Base-by-base conservation (phyloP, 2,797 vertebrate species). In the Hippopotamyrus pictus region DNA sequence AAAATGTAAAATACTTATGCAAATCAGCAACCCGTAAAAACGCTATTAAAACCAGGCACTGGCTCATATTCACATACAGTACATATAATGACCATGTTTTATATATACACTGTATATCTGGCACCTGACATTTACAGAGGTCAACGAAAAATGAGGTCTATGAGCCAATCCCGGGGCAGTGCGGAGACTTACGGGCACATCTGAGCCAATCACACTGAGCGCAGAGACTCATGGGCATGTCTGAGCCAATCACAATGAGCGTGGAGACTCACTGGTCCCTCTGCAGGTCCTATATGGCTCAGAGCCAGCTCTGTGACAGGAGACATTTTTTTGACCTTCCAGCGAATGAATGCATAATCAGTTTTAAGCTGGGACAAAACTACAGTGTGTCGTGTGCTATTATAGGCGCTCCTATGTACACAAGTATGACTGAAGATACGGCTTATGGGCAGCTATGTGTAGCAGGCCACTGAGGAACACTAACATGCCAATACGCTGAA, bases 221-320 rank as follows among this genome's bases (percentile, higher is more conserved):
- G 4, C 29, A 29, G 25, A 69, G 29, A 37, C 65, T 69, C 65
- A 37, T 0, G 4, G 12, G 65, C 29, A 33, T 5, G n/a, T 33
- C 29, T 33, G 11, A 69, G 65, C 65, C 65, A 69, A 69, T 69
- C 65, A 17, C 25, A 33, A 73, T 17, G 65, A 33, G 29, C 12
- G 11, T 73, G 65, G 65, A 73, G 65, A 73, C 65, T 73, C 29
- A 12, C 37, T 44, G 79, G 41, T 48, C 79, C 37, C 37, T 44
- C 46, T 83, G 79, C 79, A 83, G 79, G 17, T 83, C 17, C 17
- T 44, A 44, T 83, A 44, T 48, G 46, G 79, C 79, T 44, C 79
- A 83, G 37, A 83, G 79, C 37, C 79, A 83, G 79, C 79, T 48
- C 79, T 83, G 37, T 83, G 79, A 83, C 79, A 83, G 79, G 37